Conservation (phyloP, 2,888 invertebrate species). For the Hirtodrosophila alboralis region DNA sequence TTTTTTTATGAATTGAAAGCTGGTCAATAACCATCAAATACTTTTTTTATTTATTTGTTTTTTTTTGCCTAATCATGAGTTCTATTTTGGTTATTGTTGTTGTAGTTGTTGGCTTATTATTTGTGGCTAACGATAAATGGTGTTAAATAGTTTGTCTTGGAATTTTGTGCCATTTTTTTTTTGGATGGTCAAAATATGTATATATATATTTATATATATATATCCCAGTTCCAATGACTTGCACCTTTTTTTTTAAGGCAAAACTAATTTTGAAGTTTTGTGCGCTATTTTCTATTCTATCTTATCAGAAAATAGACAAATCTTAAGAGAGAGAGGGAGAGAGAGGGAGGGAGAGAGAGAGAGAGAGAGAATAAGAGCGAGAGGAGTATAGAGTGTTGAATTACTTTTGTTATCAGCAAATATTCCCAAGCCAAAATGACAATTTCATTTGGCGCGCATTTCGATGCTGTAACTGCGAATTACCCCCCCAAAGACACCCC, state of each 20-base stretch:
- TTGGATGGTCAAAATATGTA: too few species aligned
- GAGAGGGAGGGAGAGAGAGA: background rate
- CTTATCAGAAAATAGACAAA: constrained; percentile 40
- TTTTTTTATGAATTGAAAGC: background rate
- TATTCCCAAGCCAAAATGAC: constrained; percentile 59
- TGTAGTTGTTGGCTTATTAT: constrained; percentile 20
- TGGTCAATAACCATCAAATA: constrained; percentile 3
- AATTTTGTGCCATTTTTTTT: too few species aligned
- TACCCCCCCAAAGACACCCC: background rate
- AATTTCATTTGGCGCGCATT: constrained; percentile 73
- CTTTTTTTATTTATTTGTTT: too few species aligned
- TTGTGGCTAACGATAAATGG: constrained; percentile 58
- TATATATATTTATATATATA: too few species aligned
- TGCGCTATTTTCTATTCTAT: constrained; percentile 14
- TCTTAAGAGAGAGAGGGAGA: background rate
- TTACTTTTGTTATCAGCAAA: constrained; percentile 59
- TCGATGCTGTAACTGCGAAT: constrained; percentile 18
- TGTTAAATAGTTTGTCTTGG: constrained; percentile 67
- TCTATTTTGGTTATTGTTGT: background rate
- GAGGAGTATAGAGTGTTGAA: too few species aligned
- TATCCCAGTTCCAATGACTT: constrained; percentile 35
- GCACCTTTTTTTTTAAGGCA: constrained; percentile 26
- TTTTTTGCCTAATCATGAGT: constrained; percentile 27
- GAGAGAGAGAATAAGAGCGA: background rate
- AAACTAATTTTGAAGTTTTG: constrained; percentile 45